Conservation (phyloP, 2,113 vertebrate species). For the Carassius carassius region DNA sequence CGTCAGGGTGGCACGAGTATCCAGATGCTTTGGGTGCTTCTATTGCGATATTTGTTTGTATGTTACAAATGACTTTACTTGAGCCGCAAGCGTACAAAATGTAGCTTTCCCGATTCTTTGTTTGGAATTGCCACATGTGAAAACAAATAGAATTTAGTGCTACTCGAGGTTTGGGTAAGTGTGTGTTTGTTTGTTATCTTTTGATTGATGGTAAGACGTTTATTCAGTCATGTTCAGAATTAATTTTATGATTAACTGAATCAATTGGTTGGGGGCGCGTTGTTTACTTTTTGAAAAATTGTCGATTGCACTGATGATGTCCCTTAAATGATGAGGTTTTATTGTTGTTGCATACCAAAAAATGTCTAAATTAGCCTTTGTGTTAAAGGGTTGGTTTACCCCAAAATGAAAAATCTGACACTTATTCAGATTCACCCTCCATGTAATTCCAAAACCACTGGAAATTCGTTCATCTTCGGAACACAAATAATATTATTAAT, state of each 20-base stretch:
- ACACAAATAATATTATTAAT: too few species aligned
- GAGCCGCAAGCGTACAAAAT: conserved; percentile 37
- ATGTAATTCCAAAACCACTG: too few species aligned
- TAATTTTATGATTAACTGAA: not conserved
- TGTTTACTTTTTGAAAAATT: conserved; percentile 50
- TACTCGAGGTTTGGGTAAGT: not conserved
- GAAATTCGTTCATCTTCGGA: too few species aligned
- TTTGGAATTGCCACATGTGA: not conserved
- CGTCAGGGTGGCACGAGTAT: not conserved
- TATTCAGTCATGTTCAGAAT: not conserved
- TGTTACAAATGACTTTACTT: conserved; percentile 18
- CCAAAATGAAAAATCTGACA: too few species aligned
- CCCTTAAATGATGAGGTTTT: conserved; percentile 43
- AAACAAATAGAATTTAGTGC: not conserved
- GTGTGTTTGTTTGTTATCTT: not conserved
- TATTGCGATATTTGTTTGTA: conserved; percentile 5
- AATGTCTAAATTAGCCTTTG: conserved; percentile 32
- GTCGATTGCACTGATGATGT: conserved; percentile 57
- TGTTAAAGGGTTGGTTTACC: not conserved
- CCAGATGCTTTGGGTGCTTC: not conserved
- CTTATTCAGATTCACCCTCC: too few species aligned
- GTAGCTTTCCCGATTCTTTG: conserved; percentile 48
- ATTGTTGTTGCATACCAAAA: conserved; percentile 41
- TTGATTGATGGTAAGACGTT: not conserved
- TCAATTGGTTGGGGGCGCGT: not conserved